Percentiles rank a stretch among this genome's conserved stretches.
These are phyloP conservation scores for Harpagifer antarcticus DNA, from an alignment of 2,797 vertebrate species.

Conservation along the genomic window DNA sequence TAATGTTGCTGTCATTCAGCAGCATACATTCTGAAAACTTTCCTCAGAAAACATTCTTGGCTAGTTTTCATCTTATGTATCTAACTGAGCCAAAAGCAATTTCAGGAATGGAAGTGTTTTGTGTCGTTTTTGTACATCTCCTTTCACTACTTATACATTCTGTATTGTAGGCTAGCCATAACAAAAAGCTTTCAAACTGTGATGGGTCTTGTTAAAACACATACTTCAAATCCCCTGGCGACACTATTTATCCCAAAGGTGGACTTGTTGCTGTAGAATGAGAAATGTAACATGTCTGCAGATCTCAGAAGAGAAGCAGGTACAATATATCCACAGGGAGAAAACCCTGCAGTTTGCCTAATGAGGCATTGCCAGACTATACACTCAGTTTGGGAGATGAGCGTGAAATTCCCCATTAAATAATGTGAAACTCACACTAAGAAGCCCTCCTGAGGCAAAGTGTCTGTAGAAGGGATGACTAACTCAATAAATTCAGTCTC, in stretches of 20 bases:
- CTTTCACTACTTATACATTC: slow-evolving; percentile 39
- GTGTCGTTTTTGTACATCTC: slow-evolving; percentile 25
- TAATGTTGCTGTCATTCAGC: slow-evolving; percentile 2
- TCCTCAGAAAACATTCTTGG: slow-evolving; percentile 16
- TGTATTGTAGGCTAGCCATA: slow-evolving; percentile 10
- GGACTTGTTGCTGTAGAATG: slow-evolving; percentile 33
- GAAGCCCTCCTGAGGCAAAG: slow-evolving; percentile 57
- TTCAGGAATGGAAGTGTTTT: slow-evolving; percentile 14
- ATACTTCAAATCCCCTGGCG: slow-evolving; percentile 53
- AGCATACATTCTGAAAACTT: slow-evolving; percentile 17
- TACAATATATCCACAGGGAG: slow-evolving; percentile 53
- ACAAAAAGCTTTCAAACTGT: slow-evolving; percentile 65
- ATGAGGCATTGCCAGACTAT: slow-evolving; percentile 68
- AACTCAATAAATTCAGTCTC: slow-evolving; percentile 54
- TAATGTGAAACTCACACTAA: slow-evolving; percentile 69
- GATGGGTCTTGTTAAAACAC: slow-evolving; percentile 62
- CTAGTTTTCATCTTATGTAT: background rate
- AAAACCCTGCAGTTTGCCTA: slow-evolving; percentile 64
- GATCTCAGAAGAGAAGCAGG: slow-evolving; percentile 52
- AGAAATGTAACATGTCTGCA: slow-evolving; percentile 42
- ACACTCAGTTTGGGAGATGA: slow-evolving; percentile 71
- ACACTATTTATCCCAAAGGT: slow-evolving; percentile 61
- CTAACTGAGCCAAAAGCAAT: slow-evolving; percentile 22
- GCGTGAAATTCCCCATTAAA: slow-evolving; percentile 71
- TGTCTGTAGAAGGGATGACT: slow-evolving; percentile 44